These are phyloP conservation scores for Stomorhina lunata DNA, from an alignment of 2,888 invertebrate genomes.

Conservation along the genomic window DNA sequence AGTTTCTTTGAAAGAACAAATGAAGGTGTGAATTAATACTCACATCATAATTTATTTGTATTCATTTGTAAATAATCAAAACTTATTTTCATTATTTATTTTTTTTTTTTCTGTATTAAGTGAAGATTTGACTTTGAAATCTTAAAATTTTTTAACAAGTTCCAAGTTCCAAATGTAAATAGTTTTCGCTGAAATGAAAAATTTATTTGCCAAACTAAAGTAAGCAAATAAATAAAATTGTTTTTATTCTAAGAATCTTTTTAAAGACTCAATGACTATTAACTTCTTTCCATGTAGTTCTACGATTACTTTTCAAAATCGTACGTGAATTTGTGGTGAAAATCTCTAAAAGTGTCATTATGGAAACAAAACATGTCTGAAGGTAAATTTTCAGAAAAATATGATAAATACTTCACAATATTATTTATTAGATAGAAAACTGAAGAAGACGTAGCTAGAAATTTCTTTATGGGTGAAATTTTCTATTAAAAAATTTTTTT, in stretches of 20 bases:
- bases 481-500: too few species aligned
- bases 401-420: too few species aligned
- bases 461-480: too few species aligned
- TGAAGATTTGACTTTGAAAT: conserved; percentile 29
- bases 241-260: background rate
- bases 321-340: background rate
- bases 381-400: background rate
- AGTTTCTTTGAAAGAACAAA: too few species aligned
- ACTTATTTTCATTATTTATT: conserved; percentile 5
- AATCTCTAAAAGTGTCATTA: background rate
- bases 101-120: background rate
- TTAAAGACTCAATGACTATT: background rate
- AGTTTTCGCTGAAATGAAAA: background rate
- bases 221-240: background rate
- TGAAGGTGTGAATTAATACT: conserved; percentile 47
- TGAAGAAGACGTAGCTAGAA: too few species aligned
- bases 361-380: background rate
- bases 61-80: background rate
- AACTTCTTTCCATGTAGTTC: background rate
- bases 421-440: too few species aligned
- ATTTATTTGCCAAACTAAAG: conserved; percentile 6
- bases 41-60: conserved; percentile 20
- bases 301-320: background rate
- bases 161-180: conserved; percentile 9
- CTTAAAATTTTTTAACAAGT: background rate